phyloP scores from a whole-genome alignment of 2,113 vertebrate species.

The Vimba vimba region DNA sequence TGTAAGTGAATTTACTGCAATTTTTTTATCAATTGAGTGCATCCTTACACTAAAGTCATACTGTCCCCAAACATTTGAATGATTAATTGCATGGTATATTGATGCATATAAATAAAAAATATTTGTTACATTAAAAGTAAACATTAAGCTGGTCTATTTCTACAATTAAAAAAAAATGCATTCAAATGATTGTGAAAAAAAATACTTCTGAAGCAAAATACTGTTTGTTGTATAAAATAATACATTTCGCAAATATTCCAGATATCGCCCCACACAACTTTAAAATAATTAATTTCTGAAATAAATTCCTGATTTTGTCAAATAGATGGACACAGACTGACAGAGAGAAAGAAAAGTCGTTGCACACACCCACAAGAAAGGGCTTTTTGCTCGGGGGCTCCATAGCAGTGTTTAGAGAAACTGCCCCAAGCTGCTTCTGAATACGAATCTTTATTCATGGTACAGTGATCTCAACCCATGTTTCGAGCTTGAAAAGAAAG shows the following conservation, averaged over 20 bases:
- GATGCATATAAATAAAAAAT: neutral
- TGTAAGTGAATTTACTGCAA: too few species aligned
- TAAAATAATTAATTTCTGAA: neutral
- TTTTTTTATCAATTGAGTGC: too few species aligned
- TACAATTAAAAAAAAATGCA: too few species aligned
- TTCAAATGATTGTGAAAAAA: too few species aligned
- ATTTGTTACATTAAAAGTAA: neutral
- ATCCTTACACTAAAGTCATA: too few species aligned
- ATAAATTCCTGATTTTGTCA: neutral
- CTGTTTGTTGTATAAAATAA: too few species aligned
- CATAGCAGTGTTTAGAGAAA: constrained; percentile 4
- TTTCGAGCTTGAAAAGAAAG: neutral
- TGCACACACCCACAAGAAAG: neutral
- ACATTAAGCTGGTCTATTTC: too few species aligned
- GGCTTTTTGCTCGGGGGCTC: neutral
- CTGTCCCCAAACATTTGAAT: neutral
- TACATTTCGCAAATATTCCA: neutral
- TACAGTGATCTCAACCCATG: constrained; percentile 20
- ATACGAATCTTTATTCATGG: neutral
- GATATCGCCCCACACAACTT: neutral
- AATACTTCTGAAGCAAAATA: too few species aligned
- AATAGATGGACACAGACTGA: neutral
- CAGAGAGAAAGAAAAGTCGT: neutral
- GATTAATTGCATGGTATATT: neutral
- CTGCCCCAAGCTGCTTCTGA: constrained; percentile 25